Evolutionary conservation across 2,797 vertebrate species (phyloP).

Genomic region (Clamator glandarius): DNA sequence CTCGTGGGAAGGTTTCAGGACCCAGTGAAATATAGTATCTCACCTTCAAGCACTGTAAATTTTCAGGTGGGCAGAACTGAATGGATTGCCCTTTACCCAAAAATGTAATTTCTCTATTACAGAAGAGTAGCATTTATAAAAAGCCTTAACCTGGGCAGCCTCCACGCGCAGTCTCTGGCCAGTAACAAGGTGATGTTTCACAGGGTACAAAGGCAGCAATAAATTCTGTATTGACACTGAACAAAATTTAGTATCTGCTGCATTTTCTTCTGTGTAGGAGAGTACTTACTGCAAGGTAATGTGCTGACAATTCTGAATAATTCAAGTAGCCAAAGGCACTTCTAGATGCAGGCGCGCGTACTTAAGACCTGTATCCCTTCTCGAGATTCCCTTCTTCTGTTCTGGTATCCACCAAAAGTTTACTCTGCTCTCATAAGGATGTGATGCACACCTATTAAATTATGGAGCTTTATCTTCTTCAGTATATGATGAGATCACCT

Average conservation of each 20-base stretch:
- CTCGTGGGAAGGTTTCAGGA: not conserved
- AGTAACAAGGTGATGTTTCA: not conserved
- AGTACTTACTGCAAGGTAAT: not conserved
- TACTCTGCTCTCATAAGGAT: not conserved
- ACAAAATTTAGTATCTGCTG: not conserved
- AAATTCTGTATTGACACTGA: not conserved
- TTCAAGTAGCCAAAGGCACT: not conserved
- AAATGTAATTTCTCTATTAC: not conserved
- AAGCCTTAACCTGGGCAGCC: not conserved
- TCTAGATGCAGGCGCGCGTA: not conserved
- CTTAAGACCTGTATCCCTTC: not conserved
- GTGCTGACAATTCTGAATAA: not conserved
- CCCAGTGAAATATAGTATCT: not conserved
- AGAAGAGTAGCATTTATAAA: not conserved
- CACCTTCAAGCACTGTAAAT: not conserved
- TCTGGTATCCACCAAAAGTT: not conserved
- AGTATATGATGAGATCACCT: not conserved
- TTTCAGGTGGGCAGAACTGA: not conserved
- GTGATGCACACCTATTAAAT: not conserved
- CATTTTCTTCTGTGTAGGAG: not conserved
- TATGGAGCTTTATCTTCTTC: not conserved
- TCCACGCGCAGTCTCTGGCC: accelerated
- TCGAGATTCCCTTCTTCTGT: not conserved
- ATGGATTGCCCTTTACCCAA: not conserved
- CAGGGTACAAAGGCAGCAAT: not conserved